phyloP scores from a whole-genome alignment of 2,797 vertebrate genomes.

The Poeciliopsis paucimaculata region DNA sequence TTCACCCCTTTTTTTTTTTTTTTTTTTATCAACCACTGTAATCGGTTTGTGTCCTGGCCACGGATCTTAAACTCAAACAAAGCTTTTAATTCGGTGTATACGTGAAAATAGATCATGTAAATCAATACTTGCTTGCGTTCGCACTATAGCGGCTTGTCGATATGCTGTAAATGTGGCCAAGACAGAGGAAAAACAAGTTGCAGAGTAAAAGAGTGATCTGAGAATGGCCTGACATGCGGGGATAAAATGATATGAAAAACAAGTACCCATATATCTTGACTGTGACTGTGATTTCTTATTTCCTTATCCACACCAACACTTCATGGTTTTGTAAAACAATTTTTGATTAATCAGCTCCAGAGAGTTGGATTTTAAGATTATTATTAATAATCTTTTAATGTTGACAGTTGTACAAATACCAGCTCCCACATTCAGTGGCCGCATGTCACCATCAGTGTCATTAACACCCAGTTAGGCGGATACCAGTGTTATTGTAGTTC shows the following conservation, averaged over 20 bases:
- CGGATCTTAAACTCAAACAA: constrained; percentile 29
- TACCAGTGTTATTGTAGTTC: constrained; percentile 50
- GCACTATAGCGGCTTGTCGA: background rate
- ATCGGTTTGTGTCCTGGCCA: constrained; percentile 44
- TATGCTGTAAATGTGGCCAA: constrained; percentile 17
- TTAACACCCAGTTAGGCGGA: constrained; percentile 32
- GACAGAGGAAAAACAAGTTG: constrained; percentile 4
- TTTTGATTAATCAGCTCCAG: background rate
- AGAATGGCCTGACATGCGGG: background rate
- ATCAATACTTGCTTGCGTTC: constrained; percentile 12
- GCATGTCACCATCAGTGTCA: constrained; percentile 29
- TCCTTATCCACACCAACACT: background rate
- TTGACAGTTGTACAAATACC: background rate
- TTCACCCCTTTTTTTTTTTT: background rate
- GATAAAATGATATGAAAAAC: background rate
- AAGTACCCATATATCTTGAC: background rate
- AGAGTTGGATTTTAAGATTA: background rate
- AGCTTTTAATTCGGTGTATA: constrained; percentile 32
- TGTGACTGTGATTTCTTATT: background rate
- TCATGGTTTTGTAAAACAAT: background rate
- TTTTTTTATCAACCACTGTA: background rate
- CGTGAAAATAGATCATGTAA: constrained; percentile 27
- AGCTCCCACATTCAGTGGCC: background rate
- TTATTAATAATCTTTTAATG: background rate
- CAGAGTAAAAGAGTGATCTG: background rate